Conservation (phyloP, 2,113 vertebrate genomes). For the Himantopus leucocephalus region DNA sequence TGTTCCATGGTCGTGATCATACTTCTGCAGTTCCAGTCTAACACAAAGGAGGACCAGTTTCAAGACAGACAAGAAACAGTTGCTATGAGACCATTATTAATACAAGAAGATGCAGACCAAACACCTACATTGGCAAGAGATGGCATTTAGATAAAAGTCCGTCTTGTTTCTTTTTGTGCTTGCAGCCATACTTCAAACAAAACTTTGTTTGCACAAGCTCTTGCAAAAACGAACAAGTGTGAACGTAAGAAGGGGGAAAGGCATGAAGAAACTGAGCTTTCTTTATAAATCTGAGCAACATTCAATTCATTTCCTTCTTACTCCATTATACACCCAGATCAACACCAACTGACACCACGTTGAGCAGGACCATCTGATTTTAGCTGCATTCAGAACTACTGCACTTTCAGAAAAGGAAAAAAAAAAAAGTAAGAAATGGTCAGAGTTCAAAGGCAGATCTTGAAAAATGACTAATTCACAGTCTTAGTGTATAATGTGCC, state of each 20-base stretch:
- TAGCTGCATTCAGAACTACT: neutral
- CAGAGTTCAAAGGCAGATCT: slow-evolving; percentile 42
- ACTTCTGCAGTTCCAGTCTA: neutral
- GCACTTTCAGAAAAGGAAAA: neutral
- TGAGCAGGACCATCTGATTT: neutral
- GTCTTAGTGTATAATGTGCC: neutral
- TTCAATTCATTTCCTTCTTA: neutral
- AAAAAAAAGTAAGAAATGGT: neutral
- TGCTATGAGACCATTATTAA: slow-evolving; percentile 50
- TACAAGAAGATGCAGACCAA: neutral
- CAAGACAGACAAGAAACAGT: slow-evolving; percentile 16
- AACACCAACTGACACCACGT: neutral
- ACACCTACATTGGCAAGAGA: slow-evolving; percentile 43
- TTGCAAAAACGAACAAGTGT: neutral
- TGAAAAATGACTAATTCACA: slow-evolving; percentile 34
- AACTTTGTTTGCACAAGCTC: slow-evolving; percentile 5
- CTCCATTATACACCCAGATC: neutral
- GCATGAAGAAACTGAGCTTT: neutral
- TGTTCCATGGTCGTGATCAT: neutral
- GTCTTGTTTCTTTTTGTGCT: neutral
- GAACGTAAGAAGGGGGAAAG: neutral
- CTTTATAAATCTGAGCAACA: neutral
- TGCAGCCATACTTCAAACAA: slow-evolving; percentile 1
- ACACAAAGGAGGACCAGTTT: neutral
- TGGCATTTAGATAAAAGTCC: slow-evolving; percentile 25